Evolutionary conservation across 2,888 invertebrate genomes (phyloP), one percentile per base, ranked within the genome.

Genomic region (Anticlea derivata): DNA sequence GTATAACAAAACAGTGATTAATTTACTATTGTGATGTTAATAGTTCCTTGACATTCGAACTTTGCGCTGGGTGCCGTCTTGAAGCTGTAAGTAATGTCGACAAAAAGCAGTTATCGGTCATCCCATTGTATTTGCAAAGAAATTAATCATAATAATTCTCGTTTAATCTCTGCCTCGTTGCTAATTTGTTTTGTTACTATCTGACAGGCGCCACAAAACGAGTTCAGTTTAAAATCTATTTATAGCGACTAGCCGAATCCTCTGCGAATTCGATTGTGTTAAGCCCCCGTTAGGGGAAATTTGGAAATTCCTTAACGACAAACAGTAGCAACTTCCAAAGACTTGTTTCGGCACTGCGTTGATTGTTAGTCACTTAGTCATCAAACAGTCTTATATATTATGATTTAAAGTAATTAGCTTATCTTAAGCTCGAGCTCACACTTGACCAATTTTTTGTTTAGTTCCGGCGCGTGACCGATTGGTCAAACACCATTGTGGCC

Each of bases 1-100:
- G 55, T 62, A 70, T 65, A 73, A 79, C 80, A 85, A 86, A 84
- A 83, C 76, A 66, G 77, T 83, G 86, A 88, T 86, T 74, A 77
- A 87, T 88, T 73, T 70, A 66, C 69, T 75, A 66, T 65, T 73
- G 64, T 70, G 67, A 70, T 76, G 73, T 53, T 63, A 70, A 70
- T 70, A 73, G 78, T 75, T 80, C 73, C 66, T 78, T 76, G 80
- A 81, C 78, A 72, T 77, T 69, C 60, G 59, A 70, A 68, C 58
- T 63, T 60, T 60, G 61, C 62, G 58, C 68, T 73, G 70, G 70
- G 70, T 70, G 72, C 70, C 65, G 45, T 51, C 60, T 45, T 60
- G 55, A 55, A 46, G 31, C 46, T 53, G 57, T 51, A 37, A 65
- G 51, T 65, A 63, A 61, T 66, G 66, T 68, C 67, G 47, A 62